Base-by-base conservation (phyloP, 2,888 invertebrate genomes). In the Hydrotaea diabolus region DNA sequence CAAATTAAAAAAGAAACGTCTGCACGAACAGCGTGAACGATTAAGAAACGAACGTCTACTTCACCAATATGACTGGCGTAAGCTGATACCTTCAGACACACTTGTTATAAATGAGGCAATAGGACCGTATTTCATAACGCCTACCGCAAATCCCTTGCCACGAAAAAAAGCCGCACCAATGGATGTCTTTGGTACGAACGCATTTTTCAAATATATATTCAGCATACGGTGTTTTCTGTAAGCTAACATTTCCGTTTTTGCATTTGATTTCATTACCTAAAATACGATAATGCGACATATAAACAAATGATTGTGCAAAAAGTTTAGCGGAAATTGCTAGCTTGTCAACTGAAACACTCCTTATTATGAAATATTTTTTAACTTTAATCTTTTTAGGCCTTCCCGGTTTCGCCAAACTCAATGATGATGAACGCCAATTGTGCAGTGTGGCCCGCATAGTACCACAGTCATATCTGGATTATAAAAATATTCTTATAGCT, bases 391-490 rank as follows among this genome's bases (percentile, higher is more conserved):
- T n/a, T 15, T 95, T 94, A 74, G 96, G 96, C 86, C 92, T 97
- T 85, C 97, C 97, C 0, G 96, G 96, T 0, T 97, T 95, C 90
- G 95, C 96, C 43, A 95, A 95, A 85, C 93, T 98, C n/a, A 93
- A 93, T 46, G 92, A 94, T 13, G 93, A 94, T 43, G 98, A 98
- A 91, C 95, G 94, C 86, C 94, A 95, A 71, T 93, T 98, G 5
- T 98, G 98, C 90, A 96, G 97, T 0, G 94, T 93, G 64, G 93
- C 95, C 5, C 94, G 98, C 85, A 92, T 98, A 23, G 93, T 96
- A 11, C 98, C 98, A 0, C 94, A 95, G 75, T 95, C 95, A 17
- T 98, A 96, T 91, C 92, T 97, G 85, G 96, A 97, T 80, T 96
- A 97, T 88, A 96, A 96, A 89, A 94, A 94, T 53, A 93, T 95